A percentile compares a stretch with the other conserved stretches of the same genome.
These are phyloP conservation scores for Sarcophilus harrisii DNA, from an alignment of 2,797 vertebrate genomes.

Conservation along the genomic window DNA sequence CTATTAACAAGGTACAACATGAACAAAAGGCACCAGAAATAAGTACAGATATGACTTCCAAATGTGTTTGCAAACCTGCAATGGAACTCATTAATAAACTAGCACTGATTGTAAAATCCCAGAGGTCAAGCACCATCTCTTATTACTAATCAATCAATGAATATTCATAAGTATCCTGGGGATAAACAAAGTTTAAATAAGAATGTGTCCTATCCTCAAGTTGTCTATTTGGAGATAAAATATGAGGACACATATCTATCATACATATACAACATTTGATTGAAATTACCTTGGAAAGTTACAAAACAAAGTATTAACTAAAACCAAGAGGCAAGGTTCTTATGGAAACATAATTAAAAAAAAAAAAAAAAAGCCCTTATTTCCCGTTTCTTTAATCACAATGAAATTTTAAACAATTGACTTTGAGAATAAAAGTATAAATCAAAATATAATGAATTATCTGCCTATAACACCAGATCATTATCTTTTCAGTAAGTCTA, in stretches of 20 bases:
- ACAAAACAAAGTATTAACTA: background rate
- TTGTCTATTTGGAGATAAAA: background rate
- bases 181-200: background rate
- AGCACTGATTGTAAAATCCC: constrained; percentile 9
- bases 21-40: background rate
- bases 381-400: background rate
- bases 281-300: background rate
- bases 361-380: background rate
- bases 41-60: constrained; percentile 4
- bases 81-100: constrained; percentile 31
- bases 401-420: background rate
- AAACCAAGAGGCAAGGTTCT: background rate
- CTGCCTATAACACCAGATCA: background rate
- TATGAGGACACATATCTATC: background rate
- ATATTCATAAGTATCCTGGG: background rate
- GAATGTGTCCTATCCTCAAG: background rate
- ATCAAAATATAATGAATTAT: background rate
- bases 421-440: background rate
- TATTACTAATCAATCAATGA: background rate
- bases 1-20: background rate
- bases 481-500: background rate
- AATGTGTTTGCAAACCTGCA: constrained; percentile 26
- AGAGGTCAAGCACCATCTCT: constrained; percentile 5
- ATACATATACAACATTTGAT: background rate
- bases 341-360: background rate